A percentile compares a stretch with the other conserved stretches of the same genome.
Conservation (phyloP, 1,140 invertebrate species). For the Chrysomallon squamiferum region DNA sequence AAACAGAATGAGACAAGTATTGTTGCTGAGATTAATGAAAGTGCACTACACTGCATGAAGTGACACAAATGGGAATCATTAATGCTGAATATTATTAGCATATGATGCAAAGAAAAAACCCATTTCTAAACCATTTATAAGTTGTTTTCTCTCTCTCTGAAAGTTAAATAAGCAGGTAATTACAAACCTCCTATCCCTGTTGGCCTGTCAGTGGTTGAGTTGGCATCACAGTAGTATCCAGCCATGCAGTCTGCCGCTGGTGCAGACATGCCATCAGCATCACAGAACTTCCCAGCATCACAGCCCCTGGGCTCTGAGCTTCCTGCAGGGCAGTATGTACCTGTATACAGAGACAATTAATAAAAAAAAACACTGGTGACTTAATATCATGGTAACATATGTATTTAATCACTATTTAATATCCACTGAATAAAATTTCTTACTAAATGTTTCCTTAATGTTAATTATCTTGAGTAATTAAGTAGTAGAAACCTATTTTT, state of each 20-base stretch:
- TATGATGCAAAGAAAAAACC: no score
- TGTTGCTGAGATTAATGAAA: not conserved
- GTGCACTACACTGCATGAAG: not conserved
- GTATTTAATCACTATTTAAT: no score
- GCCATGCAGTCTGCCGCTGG: constrained; percentile 43
- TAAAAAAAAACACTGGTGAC: not conserved
- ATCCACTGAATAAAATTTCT: no score
- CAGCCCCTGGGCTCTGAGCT: constrained; percentile 47
- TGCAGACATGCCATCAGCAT: constrained; percentile 39
- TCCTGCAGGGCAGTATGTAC: constrained; percentile 50
- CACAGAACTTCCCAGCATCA: constrained; percentile 52
- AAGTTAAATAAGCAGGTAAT: no score
- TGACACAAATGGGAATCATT: not conserved
- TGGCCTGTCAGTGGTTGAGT: constrained; percentile 47
- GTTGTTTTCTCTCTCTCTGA: no score
- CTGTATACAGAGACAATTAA: constrained; percentile 17
- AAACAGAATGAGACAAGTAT: no score
- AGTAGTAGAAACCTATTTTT: no score
- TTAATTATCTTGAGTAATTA: no score
- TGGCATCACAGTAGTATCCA: constrained; percentile 52
- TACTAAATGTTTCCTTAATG: no score
- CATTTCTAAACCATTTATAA: no score
- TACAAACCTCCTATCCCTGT: constrained; percentile 47
- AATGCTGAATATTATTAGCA: no score
- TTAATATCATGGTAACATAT: not conserved